A percentile compares a stretch with the other conserved stretches of the same genome.
Conservation (phyloP, 2,113 vertebrate genomes). For the Anoura caudifer region DNA sequence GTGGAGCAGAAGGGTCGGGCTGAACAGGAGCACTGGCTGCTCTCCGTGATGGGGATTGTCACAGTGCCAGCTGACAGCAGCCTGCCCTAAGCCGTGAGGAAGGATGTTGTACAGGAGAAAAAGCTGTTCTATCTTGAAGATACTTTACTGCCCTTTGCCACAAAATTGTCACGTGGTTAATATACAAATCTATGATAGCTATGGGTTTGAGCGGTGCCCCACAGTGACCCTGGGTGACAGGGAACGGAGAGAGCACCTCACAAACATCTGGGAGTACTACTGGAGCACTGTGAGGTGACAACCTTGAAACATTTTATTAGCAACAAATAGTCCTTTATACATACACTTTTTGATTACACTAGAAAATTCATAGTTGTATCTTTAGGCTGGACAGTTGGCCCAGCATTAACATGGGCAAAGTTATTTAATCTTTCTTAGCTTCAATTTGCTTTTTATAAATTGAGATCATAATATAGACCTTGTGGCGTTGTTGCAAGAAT, state of each 20-base stretch:
- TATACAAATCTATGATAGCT: background rate
- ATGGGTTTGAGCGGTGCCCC: background rate
- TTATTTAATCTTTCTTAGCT: slow-evolving; percentile 5
- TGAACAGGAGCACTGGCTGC: too few relatives aligned
- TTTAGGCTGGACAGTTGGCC: background rate
- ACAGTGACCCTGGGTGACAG: background rate
- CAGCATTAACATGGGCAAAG: background rate
- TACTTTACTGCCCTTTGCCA: background rate
- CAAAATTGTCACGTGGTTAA: background rate
- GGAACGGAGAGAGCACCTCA: background rate
- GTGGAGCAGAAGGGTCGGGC: background rate
- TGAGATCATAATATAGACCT: background rate
- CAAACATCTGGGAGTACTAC: background rate
- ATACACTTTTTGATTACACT: background rate
- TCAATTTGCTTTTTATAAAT: background rate
- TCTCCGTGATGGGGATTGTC: background rate
- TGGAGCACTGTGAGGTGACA: background rate
- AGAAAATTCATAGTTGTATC: background rate
- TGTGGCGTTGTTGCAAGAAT: background rate
- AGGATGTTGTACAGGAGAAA: background rate
- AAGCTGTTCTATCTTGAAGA: background rate
- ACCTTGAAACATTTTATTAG: background rate
- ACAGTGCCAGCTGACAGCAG: background rate
- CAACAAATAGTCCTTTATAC: background rate
- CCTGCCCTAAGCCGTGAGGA: background rate